Evolutionary conservation across 1,140 invertebrate species (phyloP).

Genomic region (Colletes latitarsis): DNA sequence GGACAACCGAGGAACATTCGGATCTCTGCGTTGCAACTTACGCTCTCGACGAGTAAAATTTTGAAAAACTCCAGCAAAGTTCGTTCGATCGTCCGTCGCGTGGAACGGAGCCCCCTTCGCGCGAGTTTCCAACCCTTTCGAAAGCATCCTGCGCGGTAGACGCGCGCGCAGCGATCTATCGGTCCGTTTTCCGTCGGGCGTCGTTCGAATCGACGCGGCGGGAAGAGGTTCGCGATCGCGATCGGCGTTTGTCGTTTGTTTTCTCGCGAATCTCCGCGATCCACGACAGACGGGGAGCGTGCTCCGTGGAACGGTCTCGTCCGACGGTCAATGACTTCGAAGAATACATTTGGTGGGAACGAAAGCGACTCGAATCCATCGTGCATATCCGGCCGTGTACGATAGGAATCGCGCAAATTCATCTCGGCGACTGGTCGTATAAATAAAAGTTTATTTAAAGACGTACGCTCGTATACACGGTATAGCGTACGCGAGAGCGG

Average conservation of each 20-base stretch:
- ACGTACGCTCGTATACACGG: constrained; percentile 64
- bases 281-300: constrained; percentile 3
- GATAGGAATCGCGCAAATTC: constrained; percentile 72
- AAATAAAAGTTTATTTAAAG: constrained; percentile 81
- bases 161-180: too few relatives aligned
- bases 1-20: too few relatives aligned
- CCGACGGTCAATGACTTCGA: constrained; percentile 64
- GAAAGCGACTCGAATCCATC: constrained; percentile 65
- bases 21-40: too few relatives aligned
- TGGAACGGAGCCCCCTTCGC: too few relatives aligned
- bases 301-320: constrained; percentile 11
- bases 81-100: too few relatives aligned
- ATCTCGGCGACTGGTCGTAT: constrained; percentile 74
- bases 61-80: too few relatives aligned
- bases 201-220: too few relatives aligned
- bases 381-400: constrained; percentile 68
- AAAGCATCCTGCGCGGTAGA: too few relatives aligned
- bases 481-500: constrained; percentile 18
- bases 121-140: too few relatives aligned
- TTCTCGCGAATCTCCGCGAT: constrained; percentile 14
- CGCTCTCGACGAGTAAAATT: too few relatives aligned
- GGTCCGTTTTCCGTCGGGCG: too few relatives aligned
- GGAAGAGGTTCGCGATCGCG: background rate
- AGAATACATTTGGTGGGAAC: constrained; percentile 64
- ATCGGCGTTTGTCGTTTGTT: background rate